Evolutionary conservation across 2,113 vertebrate species (phyloP), one percentile per base, ranked within the genome.

Genomic region (Sporophila hypoxantha): DNA sequence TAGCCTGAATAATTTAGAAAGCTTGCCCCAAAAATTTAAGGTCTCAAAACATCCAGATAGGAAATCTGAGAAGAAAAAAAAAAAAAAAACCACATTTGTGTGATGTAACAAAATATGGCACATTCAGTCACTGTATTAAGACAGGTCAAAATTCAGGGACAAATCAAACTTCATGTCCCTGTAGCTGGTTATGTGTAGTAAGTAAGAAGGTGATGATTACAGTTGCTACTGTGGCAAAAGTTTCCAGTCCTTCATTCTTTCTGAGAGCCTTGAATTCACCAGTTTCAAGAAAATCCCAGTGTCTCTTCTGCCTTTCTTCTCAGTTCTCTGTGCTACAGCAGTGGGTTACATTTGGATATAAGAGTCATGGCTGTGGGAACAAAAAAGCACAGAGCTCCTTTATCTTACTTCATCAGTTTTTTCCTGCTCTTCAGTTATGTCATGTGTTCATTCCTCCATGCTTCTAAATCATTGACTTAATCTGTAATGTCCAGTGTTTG

Each of bases 1-100:
- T 62, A 88, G 21, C 29, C 61, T 76, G 55, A 80, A 75, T 68
- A 78, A 92, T 91, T 87, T 91, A 83, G 42, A 92, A 83, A 83
- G 9, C 36, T 81, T 83, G 36, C 29, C 53, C 69, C 42, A 59
- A 76, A 87, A 37, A 37, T 26, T 22, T 17, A 36, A 80, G 29
- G 27, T 74, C 61, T 85, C 53, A 74, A 85, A 87, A 70, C 8
- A 80, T 65, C 23, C 50, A 57, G 37, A 81, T 30, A 23, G 27
- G 29, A 87, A 93, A 75, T 65, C 27, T 20, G 16, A 90, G 50
- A 64, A 62, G 34, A 21, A 21, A 46, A 21, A 17, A 77, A 8
- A 8, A 27, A 50, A 16, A 77, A 89, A 88, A 89, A 17, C 2
- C n/a, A 50, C 7, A 41, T 77, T 47, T 69, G 13, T 39, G 22